Base-by-base conservation (phyloP, 2,113 vertebrate species). In the Notiomystis cincta region DNA sequence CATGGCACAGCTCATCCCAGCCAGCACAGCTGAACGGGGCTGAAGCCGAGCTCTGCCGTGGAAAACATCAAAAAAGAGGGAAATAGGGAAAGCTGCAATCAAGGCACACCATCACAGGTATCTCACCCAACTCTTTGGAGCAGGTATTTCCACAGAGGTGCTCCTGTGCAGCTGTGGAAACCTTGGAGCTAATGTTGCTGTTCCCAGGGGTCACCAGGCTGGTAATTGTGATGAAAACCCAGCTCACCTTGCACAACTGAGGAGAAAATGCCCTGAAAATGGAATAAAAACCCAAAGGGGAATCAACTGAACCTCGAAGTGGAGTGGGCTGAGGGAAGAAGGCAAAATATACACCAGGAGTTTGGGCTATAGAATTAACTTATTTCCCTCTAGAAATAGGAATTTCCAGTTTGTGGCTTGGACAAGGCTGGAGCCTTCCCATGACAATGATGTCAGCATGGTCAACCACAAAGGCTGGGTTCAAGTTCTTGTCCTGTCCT, bases 371-470 rank as follows among this genome's bases (percentile, higher is more conserved):
- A 27, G 69, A 37, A 30, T 25, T 33, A 33, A 15, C 16, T 56
- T 37, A 22, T 47, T 94, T 65, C 16, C 45, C 11, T 90, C 21
- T 30, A 27, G 57, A 87, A 72, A 65, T 3, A 24, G 25, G 31
- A 31, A 48, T 80, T 88, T 60, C 53, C 65, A 40, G 12, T 54
- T 18, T 67, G 37, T 33, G n/a, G 23, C 33, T 85, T 2, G 1
- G 51, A 78, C 25, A 28, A 69, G 24, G 23, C n/a, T 78, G 69
- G 21, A 89, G 38, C 28, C 11, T 84, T 22, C 38, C 17, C 27
- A 27, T 1, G 0, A 40, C 64, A 71, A 71, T 38, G 47, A 73
- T 5, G 0, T 25, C 51, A 58, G 23, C 1, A 0, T 2, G 10
- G 40, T 30, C 71, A 88, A 1, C 21, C 1, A 1, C 0, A 0